Base-by-base conservation (phyloP, 2,888 invertebrate genomes). In the Matsumyia berberina region DNA sequence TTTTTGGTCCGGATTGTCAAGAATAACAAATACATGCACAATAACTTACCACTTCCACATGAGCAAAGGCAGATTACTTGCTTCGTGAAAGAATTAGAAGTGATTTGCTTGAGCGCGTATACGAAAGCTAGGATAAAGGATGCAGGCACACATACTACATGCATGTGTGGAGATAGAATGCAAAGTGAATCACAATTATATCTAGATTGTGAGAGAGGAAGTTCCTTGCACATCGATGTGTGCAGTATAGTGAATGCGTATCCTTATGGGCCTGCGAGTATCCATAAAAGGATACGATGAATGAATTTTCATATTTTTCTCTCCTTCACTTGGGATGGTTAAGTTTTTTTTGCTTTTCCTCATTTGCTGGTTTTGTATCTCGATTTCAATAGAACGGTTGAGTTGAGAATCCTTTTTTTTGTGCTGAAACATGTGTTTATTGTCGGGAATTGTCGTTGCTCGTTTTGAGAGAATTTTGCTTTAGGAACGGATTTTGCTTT, bases 11-110 rank as follows among this genome's bases (percentile, higher is more conserved):
- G 29, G 29, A 24, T 66, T 66, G 11, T 24, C 11, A n/a, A 24
- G 4, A 24, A 24, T 8, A 33, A 17, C 31, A 51, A 11, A 55
- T 17, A 4, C 35, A 49, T n/a, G 24, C 12, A 37, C 49, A 49
- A 49, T 6, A 39, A 51, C 39, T 31, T 15, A 39, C 53, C 53
- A 17, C 29, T 53, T 39, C 29, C 77, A 70, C 70, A 78, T 78
- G 70, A 62, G 12, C 29, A 17, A 39, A 69, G 49, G n/a, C 5
- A 58, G 49, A 76, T 67, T 58, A 67, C 37, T 67, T 51, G 33
- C 58, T 42, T 51, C 33, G 66, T 15, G 42, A 35, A 6, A 11
- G 58, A 67, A 76, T 49, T 76, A 42, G 19, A 24, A 51, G 57
- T n/a, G 46, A 49, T 67, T 55, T 76, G 58, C 19, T 35, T 19